Conservation (phyloP, 1,140 invertebrate species). For the Trichomalopsis sarcophagae region DNA sequence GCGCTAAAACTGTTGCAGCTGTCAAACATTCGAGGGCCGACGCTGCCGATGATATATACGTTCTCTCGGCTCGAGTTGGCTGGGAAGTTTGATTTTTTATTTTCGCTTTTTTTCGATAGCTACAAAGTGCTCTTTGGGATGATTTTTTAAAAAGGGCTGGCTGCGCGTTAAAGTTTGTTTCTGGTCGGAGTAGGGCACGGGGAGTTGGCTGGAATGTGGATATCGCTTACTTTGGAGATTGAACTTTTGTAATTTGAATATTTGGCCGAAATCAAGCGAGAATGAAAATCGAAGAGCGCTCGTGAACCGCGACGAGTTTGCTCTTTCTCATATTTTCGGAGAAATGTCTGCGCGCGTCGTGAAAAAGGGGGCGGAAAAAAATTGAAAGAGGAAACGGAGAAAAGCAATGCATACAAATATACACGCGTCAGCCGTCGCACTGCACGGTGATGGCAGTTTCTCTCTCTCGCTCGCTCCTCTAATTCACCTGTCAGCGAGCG, state of each 20-base stretch:
- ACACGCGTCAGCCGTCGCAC: neutral
- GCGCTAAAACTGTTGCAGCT: neutral
- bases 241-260: neutral
- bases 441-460: neutral
- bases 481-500: conserved; percentile 40
- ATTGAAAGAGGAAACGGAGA: neutral
- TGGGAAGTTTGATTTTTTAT: conserved; percentile 19
- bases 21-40: conserved; percentile 9
- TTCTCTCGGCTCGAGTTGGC: neutral
- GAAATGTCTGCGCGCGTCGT: neutral
- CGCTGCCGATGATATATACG: neutral
- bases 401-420: neutral
- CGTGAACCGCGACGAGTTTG: no score
- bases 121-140: neutral
- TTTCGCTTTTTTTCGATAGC: neutral
- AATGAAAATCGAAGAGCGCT: neutral
- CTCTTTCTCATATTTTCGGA: neutral
- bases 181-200: no score
- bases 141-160: neutral
- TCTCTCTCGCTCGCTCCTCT: neutral
- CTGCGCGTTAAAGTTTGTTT: neutral
- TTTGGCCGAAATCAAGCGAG: neutral
- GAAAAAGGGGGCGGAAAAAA: neutral
- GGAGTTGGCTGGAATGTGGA: neutral
- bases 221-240: neutral